Conservation (phyloP, 2,113 vertebrate species). For the Cynocephalus volans region DNA sequence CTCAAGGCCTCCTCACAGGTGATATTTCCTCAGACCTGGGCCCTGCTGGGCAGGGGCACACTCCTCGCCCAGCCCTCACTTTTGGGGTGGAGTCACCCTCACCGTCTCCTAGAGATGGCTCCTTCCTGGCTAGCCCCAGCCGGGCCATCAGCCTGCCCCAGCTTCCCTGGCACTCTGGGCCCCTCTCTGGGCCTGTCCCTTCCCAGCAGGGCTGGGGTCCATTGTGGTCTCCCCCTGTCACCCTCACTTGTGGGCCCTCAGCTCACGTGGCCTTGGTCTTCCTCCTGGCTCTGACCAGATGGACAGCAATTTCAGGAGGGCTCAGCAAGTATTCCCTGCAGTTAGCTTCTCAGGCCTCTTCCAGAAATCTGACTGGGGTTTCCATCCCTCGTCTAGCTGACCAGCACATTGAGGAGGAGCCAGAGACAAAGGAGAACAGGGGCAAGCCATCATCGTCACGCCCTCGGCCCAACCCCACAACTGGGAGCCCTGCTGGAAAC, state of each 20-base stretch:
- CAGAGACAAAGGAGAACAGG: not conserved
- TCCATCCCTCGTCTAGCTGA: not conserved
- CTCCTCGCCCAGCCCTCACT: not conserved
- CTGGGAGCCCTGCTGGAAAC: not conserved
- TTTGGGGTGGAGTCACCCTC: not conserved
- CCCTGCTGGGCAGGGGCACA: not conserved
- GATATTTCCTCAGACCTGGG: not conserved
- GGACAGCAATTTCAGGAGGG: not conserved
- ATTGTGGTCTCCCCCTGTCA: not conserved
- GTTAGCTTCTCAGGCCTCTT: not conserved
- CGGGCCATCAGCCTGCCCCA: not conserved
- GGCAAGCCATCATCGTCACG: too few relatives aligned
- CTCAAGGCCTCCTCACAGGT: not conserved
- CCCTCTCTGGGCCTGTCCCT: not conserved
- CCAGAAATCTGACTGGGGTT: not conserved
- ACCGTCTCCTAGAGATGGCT: not conserved
- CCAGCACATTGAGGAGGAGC: not conserved
- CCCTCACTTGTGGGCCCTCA: accelerated
- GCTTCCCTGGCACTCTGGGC: not conserved
- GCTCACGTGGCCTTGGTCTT: not conserved
- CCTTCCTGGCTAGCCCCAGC: not conserved
- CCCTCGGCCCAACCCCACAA: not conserved
- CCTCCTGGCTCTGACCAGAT: not conserved
- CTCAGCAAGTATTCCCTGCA: not conserved
- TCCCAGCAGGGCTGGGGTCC: not conserved